Conservation (phyloP, 2,113 vertebrate genomes). For the Lynx canadensis region DNA sequence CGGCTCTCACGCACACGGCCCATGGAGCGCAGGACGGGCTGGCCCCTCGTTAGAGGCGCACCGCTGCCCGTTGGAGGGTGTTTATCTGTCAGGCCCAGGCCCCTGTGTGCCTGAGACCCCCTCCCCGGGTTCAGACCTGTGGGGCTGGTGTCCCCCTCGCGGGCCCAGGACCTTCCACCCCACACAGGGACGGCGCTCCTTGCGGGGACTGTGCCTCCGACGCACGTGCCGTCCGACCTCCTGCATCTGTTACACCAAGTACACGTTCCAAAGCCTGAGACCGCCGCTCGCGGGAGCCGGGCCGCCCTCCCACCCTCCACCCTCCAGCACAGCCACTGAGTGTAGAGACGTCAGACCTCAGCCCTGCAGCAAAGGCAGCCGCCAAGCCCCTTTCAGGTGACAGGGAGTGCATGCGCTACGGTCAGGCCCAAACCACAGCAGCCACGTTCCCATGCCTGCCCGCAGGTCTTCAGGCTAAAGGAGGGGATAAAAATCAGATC, state of each 20-base stretch:
- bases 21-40: too few relatives aligned
- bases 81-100: background rate
- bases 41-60: too few relatives aligned
- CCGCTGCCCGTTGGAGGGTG: background rate
- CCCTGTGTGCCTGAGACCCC: background rate
- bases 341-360: background rate
- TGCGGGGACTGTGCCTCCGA: background rate
- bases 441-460: background rate
- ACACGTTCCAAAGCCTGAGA: background rate
- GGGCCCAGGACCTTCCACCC: background rate
- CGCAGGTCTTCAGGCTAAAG: background rate
- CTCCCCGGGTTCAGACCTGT: background rate
- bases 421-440: background rate
- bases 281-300: background rate
- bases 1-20: fast-evolving
- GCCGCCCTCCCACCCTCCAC: background rate
- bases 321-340: background rate
- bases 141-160: background rate
- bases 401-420: background rate
- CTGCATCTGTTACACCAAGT: too few relatives aligned
- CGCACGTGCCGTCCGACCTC: too few relatives aligned
- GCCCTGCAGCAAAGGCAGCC: background rate
- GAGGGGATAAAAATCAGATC: background rate
- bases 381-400: background rate
- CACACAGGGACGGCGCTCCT: fast-evolving